Evolutionary conservation across 2,888 invertebrate genomes (phyloP), one percentile per base, ranked within the genome.

Genomic region (Papilio elwesi): DNA sequence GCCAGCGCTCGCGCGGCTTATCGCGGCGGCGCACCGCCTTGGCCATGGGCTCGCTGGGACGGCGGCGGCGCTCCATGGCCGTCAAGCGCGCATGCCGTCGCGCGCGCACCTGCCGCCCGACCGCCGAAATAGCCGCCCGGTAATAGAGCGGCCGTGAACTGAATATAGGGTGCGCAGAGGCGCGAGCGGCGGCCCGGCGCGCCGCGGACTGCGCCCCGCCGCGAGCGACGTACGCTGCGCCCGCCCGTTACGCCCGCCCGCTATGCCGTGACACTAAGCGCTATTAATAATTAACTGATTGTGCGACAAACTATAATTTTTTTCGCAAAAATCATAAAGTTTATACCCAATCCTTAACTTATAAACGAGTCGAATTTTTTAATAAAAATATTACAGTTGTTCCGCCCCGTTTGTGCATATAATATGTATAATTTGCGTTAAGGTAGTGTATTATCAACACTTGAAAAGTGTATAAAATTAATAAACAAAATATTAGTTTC

Each of bases 1-100:
- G 94, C 98, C 98, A 98, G 87, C 98, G 95, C 89, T 98, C 98
- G 84, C 96, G 96, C 80, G 94, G 91, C 84, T 94, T 95, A 73
- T 94, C 90, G 68, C 95, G 93, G 79, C 95, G 95, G 91, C 80
- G 94, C 90, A 82, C 94, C 90, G 93, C 82, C 93, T 88, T 85
- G 90, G 92, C 85, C 87, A 86, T 84, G 82, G 82, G 84, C 81
- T 83, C 87, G 85, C 82, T 85, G 83, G 82, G 81, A 80, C 80
- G 82, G 80, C 79, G 80, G 79, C 83, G 80, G 81, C 79, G 79
- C 76, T 85, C 76, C 77, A 76, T 76, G 79, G 80, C 78, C 82
- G 79, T 80, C 81, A 78, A 77, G 48, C 72, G 72, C 63, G 72
- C 83, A 81, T 67, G 51, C 86, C 87, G 86, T 85, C 87, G 83